Evolutionary conservation across 1,140 invertebrate species (phyloP), one percentile per base, ranked within the genome.

Genomic region (Pinna nobilis): DNA sequence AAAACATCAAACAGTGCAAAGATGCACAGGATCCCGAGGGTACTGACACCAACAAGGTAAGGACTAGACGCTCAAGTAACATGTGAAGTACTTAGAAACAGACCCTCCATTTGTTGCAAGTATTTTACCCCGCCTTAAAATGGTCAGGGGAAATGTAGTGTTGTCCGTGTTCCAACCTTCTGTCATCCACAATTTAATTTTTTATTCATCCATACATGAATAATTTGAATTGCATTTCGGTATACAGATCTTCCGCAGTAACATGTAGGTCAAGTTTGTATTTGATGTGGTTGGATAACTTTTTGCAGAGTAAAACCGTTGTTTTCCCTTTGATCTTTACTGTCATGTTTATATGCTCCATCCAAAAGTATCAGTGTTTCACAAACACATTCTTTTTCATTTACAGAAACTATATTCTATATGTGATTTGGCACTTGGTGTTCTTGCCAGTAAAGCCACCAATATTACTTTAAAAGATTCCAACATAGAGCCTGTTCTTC

Each of bases 401-500:
- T 91, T 6, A n/a, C 88, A 98, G 95, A 98, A 97, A 95, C 90
- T 99, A 82, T 98, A 96, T 94, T 94, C 96, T 49, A 93, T 97
- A 59, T 98, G 97, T 91, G 97, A 99, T 91, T 91, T 98, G 65
- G 95, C 96, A 6, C 93, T 97, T 90, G 94, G 95, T 70, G 91
- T 98, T 70, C 93, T 98, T 79, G 92, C 95, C 87, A 92, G 94
- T 20, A 95, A 95, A 81, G 94, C 95, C n/a, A 93, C 92, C 30
- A 95, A 93, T 86, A 96, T 95, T 87, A 95, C 97, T 81, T 90
- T 96, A 89, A 95, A 96, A 87, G 95, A 97, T 83, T 95, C 95
- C 85, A 94, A 95, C 1, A 92, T 93, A 13, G 95, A 97, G 83
- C 93, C 94, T 20, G 75, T 85, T n/a, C 73, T 91, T 32, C 89